Base-by-base conservation (phyloP, 2,888 invertebrate species). In the Cephus pulcher region DNA sequence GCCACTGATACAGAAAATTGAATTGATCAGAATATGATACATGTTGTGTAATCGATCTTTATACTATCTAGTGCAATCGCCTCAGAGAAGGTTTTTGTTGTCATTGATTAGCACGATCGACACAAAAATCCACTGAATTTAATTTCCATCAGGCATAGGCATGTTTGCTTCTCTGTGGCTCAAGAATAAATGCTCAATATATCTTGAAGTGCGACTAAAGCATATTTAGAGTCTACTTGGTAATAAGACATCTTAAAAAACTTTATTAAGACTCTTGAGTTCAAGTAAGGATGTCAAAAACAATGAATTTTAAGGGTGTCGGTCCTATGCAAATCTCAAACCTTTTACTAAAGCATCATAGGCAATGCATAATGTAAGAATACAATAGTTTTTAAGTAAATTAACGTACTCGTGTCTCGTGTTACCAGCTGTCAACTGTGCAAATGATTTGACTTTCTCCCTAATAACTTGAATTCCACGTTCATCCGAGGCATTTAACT, bases 401-500 rank as follows among this genome's bases (percentile, higher is more conserved):
- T 30, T 34, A 80, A 93, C 94, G 93, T 92, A 95, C 95, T 97
- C 97, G 69, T 96, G 94, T 83, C 95, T 93, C 0, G 93, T 93
- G 69, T 93, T 94, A 89, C 97, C 96, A 0, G 97, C 98, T 11
- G 98, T 95, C 4, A 97, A 93, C 89, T 98, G 98, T 0, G 99
- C 96, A 92, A 99, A 99, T 3, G 95, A 94, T 91, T 99, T 99
- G 1, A 99, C 98, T 93, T 99, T 99, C 77, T 98, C 97, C 85
- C 99, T 94, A 75, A 99, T 95, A 9, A 99, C 98, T 93, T 97
- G 97, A 85, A 99, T 99, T 34, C 99, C 99, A 86, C 99, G 94
- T 92, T 99, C 99, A 92, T 99, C 99, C 0, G 99, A 99, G 0
- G 99, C 99, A 92, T 99, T 99, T 69, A 99, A 92, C 91, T 99